Percentiles rank a stretch among this genome's conserved stretches.
Conservation (phyloP, 2,113 vertebrate genomes). For the Carassius carassius region DNA sequence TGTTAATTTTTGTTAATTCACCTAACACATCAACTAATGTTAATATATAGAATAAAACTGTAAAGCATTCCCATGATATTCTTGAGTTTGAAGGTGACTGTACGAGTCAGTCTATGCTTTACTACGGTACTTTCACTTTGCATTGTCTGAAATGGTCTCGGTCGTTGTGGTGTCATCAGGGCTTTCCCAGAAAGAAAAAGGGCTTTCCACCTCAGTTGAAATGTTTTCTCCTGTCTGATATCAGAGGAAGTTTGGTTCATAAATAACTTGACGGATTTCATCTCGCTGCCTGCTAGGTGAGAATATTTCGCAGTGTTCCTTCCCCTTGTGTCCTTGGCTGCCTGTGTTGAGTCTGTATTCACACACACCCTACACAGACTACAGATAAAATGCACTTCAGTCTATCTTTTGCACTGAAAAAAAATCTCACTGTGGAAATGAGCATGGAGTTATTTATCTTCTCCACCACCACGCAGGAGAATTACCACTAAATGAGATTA, state of each 20-base stretch:
- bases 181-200: not conserved
- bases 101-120: not conserved
- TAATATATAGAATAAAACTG: too few relatives aligned
- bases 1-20: too few relatives aligned
- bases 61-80: too few relatives aligned
- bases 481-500: slow-evolving; percentile 6
- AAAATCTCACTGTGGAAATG: slow-evolving; percentile 4
- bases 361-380: not conserved
- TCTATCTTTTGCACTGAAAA: not conserved
- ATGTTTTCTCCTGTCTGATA: slow-evolving; percentile 35
- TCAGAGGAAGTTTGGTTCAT: slow-evolving; percentile 27
- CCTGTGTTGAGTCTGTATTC: slow-evolving; percentile 5
- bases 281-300: slow-evolving; percentile 6
- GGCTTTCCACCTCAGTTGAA: not conserved
- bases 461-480: not conserved
- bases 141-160: not conserved
- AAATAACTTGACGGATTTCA: slow-evolving; percentile 28
- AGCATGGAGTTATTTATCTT: slow-evolving; percentile 1
- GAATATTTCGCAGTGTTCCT: slow-evolving; percentile 33
- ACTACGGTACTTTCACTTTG: not conserved
- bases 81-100: too few relatives aligned
- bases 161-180: not conserved
- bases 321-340: slow-evolving; percentile 21
- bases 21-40: too few relatives aligned
- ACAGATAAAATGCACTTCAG: not conserved